phyloP scores from a whole-genome alignment of 1,140 invertebrate genomes.

The Dreissena polymorpha region DNA sequence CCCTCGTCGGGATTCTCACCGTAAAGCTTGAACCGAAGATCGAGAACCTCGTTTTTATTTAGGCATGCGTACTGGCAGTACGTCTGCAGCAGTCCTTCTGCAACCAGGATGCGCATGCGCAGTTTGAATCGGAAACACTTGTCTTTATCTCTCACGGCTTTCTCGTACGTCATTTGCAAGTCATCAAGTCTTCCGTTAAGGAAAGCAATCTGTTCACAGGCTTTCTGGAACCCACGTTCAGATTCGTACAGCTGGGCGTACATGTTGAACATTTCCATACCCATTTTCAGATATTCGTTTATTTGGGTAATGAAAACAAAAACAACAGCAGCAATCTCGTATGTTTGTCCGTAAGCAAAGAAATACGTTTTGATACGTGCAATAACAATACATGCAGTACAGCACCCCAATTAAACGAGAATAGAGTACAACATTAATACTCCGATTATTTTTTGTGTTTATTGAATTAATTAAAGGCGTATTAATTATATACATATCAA shows the following conservation, averaged over 20 bases:
- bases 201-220: constrained; percentile 18
- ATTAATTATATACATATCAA: neutral
- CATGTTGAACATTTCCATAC: constrained; percentile 32
- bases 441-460: neutral
- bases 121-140: constrained; percentile 36
- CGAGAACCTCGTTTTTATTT: constrained; percentile 32
- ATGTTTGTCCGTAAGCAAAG: neutral
- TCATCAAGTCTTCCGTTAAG: constrained; percentile 20
- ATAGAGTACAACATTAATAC: neutral
- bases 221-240: constrained; percentile 17
- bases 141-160: neutral
- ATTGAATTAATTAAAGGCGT: neutral
- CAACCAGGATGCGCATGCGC: constrained; percentile 16
- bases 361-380: too few species aligned
- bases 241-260: constrained; percentile 31
- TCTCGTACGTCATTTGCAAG: constrained; percentile 7
- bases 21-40: constrained; percentile 32
- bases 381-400: neutral
- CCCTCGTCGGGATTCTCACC: constrained; percentile 30
- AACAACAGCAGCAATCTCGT: too few species aligned
- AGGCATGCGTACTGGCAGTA: constrained; percentile 36
- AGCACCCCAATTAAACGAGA: neutral
- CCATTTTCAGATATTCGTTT: neutral
- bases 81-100: constrained; percentile 14
- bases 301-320: too few species aligned